These are phyloP conservation scores for Apostichopus parvimensis DNA, from an alignment of 35 echinoderm and acorn worm species.

Conservation along the genomic window DNA sequence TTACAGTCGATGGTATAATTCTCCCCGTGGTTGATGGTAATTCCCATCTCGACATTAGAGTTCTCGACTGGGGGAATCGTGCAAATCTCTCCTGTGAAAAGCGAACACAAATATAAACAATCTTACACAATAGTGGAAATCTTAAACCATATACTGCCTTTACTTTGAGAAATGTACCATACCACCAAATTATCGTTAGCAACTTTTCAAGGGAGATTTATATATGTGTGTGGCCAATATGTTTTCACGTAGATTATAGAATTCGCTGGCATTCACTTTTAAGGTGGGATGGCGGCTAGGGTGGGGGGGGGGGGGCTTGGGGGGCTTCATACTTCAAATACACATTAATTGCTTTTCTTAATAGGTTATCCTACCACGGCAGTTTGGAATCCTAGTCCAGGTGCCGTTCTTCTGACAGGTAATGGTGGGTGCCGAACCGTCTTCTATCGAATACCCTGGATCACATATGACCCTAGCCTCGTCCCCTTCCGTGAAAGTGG, in stretches of 20 bases:
- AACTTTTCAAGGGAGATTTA: too few species aligned
- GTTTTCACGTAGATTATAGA: too few species aligned
- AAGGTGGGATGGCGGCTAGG: too few species aligned
- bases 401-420: neutral
- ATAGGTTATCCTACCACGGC: neutral
- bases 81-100: neutral
- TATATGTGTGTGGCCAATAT: too few species aligned
- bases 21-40: neutral
- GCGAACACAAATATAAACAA: neutral
- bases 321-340: too few species aligned
- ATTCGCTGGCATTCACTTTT: too few species aligned
- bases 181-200: too few species aligned
- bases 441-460: neutral
- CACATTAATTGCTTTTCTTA: too few species aligned
- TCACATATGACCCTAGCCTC: neutral
- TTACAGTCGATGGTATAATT: constrained; percentile 4
- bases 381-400: neutral
- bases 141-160: too few species aligned
- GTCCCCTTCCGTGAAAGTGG: neutral
- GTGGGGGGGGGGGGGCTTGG: too few species aligned
- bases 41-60: neutral
- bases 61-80: neutral
- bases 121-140: too few species aligned
- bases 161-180: too few species aligned
- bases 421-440: neutral